Percentiles rank a stretch among this genome's conserved stretches.
Evolutionary conservation across 2,888 invertebrate species (phyloP).

Genomic region (Cantharis nigra): DNA sequence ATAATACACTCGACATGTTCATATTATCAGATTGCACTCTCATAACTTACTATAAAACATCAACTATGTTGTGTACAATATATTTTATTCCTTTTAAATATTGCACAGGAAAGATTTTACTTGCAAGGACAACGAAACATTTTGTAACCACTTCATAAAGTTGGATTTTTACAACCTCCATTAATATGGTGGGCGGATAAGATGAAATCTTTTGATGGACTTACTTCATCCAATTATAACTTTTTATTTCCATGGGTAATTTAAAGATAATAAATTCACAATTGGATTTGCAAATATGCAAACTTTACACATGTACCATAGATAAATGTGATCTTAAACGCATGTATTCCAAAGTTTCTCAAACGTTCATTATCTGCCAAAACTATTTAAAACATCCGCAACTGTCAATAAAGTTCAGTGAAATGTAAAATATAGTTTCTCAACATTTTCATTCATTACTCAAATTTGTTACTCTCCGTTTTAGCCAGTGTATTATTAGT

Average conservation of each 20-base stretch:
- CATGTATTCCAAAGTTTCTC: not conserved
- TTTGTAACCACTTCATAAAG: not conserved
- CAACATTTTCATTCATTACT: not conserved
- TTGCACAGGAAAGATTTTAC: not conserved
- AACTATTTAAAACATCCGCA: not conserved
- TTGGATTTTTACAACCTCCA: not conserved
- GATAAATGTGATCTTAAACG: not conserved
- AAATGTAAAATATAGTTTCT: not conserved
- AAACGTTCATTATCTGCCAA: not conserved
- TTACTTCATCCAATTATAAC: too few relatives aligned
- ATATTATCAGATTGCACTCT: slow-evolving; percentile 31
- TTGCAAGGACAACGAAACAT: not conserved
- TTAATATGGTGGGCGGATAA: too few relatives aligned
- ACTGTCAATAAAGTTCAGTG: not conserved
- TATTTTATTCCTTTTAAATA: not conserved
- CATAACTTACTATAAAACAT: slow-evolving; percentile 5
- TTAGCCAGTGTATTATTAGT: not conserved
- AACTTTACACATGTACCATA: too few relatives aligned
- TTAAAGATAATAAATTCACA: too few relatives aligned
- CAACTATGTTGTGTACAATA: not conserved
- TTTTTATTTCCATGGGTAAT: too few relatives aligned
- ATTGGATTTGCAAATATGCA: too few relatives aligned
- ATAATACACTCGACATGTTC: slow-evolving; percentile 39
- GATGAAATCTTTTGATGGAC: too few relatives aligned
- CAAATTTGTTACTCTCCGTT: not conserved